These are phyloP conservation scores for Argyresthia goedartella DNA, from an alignment of 2,888 invertebrate species.

Conservation along the genomic window DNA sequence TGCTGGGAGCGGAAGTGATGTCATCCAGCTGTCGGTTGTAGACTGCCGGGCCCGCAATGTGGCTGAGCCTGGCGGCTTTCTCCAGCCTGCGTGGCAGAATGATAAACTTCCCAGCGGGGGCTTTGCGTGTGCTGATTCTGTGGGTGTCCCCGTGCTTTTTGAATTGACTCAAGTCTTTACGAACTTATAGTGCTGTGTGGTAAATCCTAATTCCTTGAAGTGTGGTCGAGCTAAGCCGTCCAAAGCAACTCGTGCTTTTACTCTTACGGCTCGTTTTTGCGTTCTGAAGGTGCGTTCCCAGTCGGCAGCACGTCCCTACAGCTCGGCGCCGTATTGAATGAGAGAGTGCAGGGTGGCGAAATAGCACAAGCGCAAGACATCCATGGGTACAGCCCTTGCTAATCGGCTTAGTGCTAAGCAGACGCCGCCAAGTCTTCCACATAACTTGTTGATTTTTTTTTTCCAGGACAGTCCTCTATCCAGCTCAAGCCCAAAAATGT, in stretches of 20 bases:
- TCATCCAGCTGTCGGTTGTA: too few species aligned
- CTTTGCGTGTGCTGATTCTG: neutral
- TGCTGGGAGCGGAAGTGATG: too few species aligned
- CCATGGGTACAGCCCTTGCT: neutral
- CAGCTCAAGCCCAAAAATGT: constrained; percentile 6
- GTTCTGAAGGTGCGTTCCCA: neutral
- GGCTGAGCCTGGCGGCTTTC: too few species aligned
- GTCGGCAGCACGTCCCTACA: too few species aligned
- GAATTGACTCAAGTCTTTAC: neutral
- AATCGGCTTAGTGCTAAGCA: constrained; percentile 8
- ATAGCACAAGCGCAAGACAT: constrained; percentile 5
- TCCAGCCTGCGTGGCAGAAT: too few species aligned
- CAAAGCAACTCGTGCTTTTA: neutral
- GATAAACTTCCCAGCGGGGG: neutral
- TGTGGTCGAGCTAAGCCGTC: neutral
- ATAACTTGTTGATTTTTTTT: constrained; percentile 1
- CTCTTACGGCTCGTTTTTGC: constrained; percentile 5
- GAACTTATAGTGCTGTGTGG: neutral
- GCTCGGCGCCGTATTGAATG: constrained; percentile 3
- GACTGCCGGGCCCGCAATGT: too few species aligned
- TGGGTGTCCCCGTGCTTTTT: neutral
- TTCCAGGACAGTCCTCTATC: constrained; percentile 6
- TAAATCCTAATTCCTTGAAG: neutral
- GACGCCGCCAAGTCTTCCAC: neutral
- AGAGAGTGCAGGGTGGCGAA: constrained; percentile 8